A percentile compares a stretch with the other conserved stretches of the same genome.
These are phyloP conservation scores for Petrolisthes manimaculis DNA, from an alignment of 2,888 invertebrate genomes.

Conservation along the genomic window DNA sequence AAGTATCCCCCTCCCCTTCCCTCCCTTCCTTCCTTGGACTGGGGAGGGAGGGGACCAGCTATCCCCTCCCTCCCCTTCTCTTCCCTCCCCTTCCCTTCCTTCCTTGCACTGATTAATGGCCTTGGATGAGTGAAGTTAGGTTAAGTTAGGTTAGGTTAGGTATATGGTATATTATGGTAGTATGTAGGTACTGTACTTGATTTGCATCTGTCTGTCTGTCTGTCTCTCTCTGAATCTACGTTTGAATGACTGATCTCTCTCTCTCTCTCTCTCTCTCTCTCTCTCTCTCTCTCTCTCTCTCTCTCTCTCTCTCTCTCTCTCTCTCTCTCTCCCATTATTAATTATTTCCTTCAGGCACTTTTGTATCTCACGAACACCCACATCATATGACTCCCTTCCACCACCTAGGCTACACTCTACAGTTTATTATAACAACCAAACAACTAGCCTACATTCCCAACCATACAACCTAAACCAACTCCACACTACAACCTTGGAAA, in stretches of 20 bases:
- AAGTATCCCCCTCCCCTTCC: not conserved
- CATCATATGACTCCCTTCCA: too few relatives aligned
- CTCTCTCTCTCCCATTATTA: not conserved
- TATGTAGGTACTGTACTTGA: not conserved
- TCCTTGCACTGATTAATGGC: not conserved
- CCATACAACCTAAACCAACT: too few relatives aligned
- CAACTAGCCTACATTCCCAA: too few relatives aligned
- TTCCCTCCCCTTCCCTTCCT: not conserved
- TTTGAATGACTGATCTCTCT: not conserved
- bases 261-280: not conserved
- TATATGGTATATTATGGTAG: too few relatives aligned
- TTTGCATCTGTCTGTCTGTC: not conserved
- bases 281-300: not conserved
- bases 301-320: slow-evolving; percentile 15
- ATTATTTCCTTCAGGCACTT: not conserved
- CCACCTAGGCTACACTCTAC: not conserved
- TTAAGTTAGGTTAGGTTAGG: too few relatives aligned
- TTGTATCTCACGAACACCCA: too few relatives aligned
- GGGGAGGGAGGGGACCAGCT: not conserved
- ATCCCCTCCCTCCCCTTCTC: not conserved
- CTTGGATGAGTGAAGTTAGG: too few relatives aligned
- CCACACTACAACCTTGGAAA: too few relatives aligned
- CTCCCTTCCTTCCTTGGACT: not conserved
- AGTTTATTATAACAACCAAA: not conserved
- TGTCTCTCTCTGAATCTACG: not conserved